Evolutionary conservation across 2,888 invertebrate species (phyloP), one percentile per base, ranked within the genome.

Genomic region (Seira musarum): DNA sequence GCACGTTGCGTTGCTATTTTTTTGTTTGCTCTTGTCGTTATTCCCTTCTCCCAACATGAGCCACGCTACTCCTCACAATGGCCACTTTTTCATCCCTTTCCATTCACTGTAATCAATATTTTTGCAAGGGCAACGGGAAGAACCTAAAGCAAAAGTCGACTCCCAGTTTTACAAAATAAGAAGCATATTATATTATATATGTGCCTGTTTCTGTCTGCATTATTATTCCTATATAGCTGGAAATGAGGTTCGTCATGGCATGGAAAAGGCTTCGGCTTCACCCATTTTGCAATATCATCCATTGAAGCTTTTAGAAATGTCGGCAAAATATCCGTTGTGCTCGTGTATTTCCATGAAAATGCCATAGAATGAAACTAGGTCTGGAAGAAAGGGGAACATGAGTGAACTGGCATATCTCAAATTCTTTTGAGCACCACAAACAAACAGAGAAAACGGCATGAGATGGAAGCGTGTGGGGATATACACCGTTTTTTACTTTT

Each of bases 121-220:
- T 83, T 83, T 83, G 83, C 84, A 84, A 84, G 84, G 84, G 82
- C 84, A 83, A 76, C 66, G 64, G 74, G 67, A 81, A 68, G 40
- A 40, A 17, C 25, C 35, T n/a, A 35, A 40, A 40, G 13, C 6
- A 13, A 40, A 40, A 40, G 40, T 40, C 13, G 40, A 40, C 40
- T 40, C 40, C 40, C 40, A 40, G 5, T 40, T 40, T 13, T 40
- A 5, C 40, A 8, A 5, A 13, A 13, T 40, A 13, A 8, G 40
- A 13, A 8, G 40, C 40, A n/a, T 40, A 40, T 40, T 40, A 40
- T n/a, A n/a, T n/a, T n/a, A n/a, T n/a, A n/a, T n/a, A n/a, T n/a
- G n/a, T n/a, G n/a, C n/a, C n/a, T n/a, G n/a, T n/a, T n/a, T n/a
- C n/a, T n/a, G n/a, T n/a, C n/a, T n/a, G n/a, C 21, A 21, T 60